Evolutionary conservation across 2,888 invertebrate genomes (phyloP).

Genomic region (Drosophila flavopinicola): DNA sequence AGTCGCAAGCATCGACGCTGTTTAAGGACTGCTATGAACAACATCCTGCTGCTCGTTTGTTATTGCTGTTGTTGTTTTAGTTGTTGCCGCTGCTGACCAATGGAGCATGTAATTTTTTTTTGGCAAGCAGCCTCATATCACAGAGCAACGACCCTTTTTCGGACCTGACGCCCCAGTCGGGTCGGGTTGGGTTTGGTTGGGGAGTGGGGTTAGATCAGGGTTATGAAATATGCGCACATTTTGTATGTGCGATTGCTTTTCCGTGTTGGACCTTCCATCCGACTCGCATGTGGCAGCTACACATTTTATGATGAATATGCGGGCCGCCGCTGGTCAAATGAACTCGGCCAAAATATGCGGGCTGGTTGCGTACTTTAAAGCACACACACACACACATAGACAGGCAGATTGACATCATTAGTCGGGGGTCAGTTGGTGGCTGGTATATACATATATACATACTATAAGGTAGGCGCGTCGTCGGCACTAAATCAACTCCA

Average conservation of each 20-base stretch:
- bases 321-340: conserved; percentile 50
- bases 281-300: conserved; percentile 16
- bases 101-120: conserved; percentile 79
- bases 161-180: conserved; percentile 3
- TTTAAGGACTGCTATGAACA: conserved; percentile 45
- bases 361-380: conserved; percentile 59
- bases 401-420: conserved; percentile 73
- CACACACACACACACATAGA: conserved; percentile 4
- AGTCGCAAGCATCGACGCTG: conserved; percentile 38
- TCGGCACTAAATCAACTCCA: conserved; percentile 50
- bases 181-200: neutral
- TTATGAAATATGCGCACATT: conserved; percentile 64
- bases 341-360: conserved; percentile 55
- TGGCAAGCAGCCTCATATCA: conserved; percentile 74
- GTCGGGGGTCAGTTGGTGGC: conserved; percentile 38
- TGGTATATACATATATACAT: neutral
- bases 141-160: conserved; percentile 66
- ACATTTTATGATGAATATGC: conserved; percentile 73
- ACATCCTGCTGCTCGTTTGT: conserved; percentile 9
- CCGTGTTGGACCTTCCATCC: conserved; percentile 46
- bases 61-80: conserved; percentile 17
- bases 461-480: conserved; percentile 15
- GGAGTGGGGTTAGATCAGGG: conserved; percentile 8
- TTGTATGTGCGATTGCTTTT: conserved; percentile 69
- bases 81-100: conserved; percentile 63